Percentiles rank a stretch among this genome's conserved stretches.
These are phyloP conservation scores for Helicoverpa assulta DNA, from an alignment of 2,888 invertebrate genomes.

Conservation along the genomic window DNA sequence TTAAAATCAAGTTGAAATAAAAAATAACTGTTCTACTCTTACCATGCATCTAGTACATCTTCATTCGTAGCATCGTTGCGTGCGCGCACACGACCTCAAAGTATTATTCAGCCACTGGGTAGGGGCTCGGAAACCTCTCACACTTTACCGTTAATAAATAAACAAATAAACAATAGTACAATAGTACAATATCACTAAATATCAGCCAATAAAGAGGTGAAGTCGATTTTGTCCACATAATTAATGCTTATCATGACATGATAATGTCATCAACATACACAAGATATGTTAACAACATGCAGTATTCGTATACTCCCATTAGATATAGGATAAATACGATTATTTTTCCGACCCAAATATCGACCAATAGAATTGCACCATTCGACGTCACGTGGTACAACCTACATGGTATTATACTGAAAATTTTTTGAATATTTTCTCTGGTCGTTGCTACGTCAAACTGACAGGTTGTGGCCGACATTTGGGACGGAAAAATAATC, in stretches of 20 bases:
- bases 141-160: slow-evolving; percentile 49
- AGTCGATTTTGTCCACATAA: not conserved
- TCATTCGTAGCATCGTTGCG: slow-evolving; percentile 71
- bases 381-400: too few relatives aligned
- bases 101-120: slow-evolving; percentile 98
- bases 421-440: too few relatives aligned
- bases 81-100: slow-evolving; percentile 91
- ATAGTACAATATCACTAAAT: slow-evolving; percentile 24
- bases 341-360: too few relatives aligned
- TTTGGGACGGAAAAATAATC: too few relatives aligned
- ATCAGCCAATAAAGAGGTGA: not conserved
- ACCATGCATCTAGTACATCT: slow-evolving; percentile 78
- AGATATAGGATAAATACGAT: slow-evolving; percentile 1
- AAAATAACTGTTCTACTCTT: slow-evolving; percentile 73
- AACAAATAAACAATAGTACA: not conserved
- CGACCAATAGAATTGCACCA: too few relatives aligned
- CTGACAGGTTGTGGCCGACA: too few relatives aligned
- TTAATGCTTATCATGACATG: not conserved
- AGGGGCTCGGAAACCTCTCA: slow-evolving; percentile 73
- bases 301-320: slow-evolving; percentile 12
- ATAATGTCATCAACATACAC: slow-evolving; percentile 26
- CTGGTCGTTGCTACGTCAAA: too few relatives aligned
- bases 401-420: too few relatives aligned
- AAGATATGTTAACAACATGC: not conserved
- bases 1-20: slow-evolving; percentile 13